Conservation (phyloP, 2,888 invertebrate genomes). For the Perizoma flavofasciatum region DNA sequence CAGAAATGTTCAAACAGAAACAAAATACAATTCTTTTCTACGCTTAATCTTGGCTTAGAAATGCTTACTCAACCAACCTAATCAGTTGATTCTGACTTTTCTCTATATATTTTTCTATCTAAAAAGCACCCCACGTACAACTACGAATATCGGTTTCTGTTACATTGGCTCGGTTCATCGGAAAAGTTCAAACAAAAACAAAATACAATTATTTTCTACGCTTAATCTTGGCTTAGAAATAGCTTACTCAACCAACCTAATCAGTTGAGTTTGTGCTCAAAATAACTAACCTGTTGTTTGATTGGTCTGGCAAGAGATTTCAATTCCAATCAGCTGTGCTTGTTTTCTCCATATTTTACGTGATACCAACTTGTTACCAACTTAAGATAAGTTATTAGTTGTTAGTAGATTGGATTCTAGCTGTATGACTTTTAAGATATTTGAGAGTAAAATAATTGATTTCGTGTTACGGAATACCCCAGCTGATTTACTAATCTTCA, state of each 20-base stretch:
- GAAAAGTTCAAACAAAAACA: not conserved
- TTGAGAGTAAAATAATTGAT: too few relatives aligned
- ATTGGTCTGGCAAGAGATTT: slow-evolving; percentile 3
- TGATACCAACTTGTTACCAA: slow-evolving; percentile 5
- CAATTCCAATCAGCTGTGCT: slow-evolving; percentile 14
- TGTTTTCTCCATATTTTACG: slow-evolving; percentile 9
- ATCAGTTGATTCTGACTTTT: too few relatives aligned
- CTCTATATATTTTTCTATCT: too few relatives aligned
- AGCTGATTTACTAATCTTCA: too few relatives aligned
- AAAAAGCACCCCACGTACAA: too few relatives aligned
- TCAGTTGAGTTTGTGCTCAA: slow-evolving; percentile 16
- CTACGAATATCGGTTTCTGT: too few relatives aligned
- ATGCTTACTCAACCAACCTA: slow-evolving; percentile 5
- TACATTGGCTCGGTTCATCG: too few relatives aligned
- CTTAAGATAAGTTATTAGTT: not conserved
- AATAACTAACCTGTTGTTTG: slow-evolving; percentile 5
- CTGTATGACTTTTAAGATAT: too few relatives aligned
- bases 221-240: slow-evolving; percentile 12
- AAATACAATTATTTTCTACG: slow-evolving; percentile 1
- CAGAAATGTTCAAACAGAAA: too few relatives aligned
- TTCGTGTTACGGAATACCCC: too few relatives aligned
- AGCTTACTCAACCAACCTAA: slow-evolving; percentile 6
- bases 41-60: slow-evolving; percentile 10
- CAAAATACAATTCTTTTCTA: slow-evolving; percentile 2
- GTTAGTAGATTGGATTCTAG: too few relatives aligned